A percentile compares a stretch with the other conserved stretches of the same genome.
phyloP scores from a whole-genome alignment of 2,888 invertebrate genomes.

The Lagria hirta region DNA sequence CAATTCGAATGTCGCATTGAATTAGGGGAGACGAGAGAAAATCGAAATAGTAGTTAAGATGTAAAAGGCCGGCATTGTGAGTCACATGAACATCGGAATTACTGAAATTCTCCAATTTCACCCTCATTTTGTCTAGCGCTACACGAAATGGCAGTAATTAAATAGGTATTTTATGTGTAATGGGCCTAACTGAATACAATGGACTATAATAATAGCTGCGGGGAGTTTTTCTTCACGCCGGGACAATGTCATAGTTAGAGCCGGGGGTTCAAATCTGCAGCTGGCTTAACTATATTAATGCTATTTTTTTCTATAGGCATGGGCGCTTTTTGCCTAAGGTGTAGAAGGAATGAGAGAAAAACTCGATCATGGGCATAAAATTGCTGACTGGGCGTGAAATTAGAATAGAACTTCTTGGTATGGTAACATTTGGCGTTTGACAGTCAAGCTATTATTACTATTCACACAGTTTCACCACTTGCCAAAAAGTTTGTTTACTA shows the following conservation, averaged over 20 bases:
- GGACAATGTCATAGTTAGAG: constrained; percentile 32
- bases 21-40: constrained; percentile 20
- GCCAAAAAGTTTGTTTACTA: too few species aligned
- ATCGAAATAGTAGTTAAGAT: constrained; percentile 23
- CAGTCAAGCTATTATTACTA: too few species aligned
- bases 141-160: constrained; percentile 46
- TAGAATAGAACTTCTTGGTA: too few species aligned
- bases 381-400: too few species aligned
- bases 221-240: constrained; percentile 34
- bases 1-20: constrained; percentile 17
- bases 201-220: constrained; percentile 44
- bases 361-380: too few species aligned
- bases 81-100: constrained; percentile 33
- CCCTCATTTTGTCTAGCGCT: constrained; percentile 36
- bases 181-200: constrained; percentile 46
- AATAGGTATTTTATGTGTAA: constrained; percentile 51
- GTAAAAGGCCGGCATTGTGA: constrained; percentile 24
- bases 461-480: too few species aligned
- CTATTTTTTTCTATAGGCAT: too few species aligned
- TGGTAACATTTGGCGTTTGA: too few species aligned
- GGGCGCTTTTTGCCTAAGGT: too few species aligned
- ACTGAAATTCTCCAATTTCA: constrained; percentile 41
- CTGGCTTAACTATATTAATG: too few species aligned
- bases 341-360: too few species aligned
- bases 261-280: constrained; percentile 29